Evolutionary conservation across 2,113 vertebrate species (phyloP).

Genomic region (Myrmecophaga tridactyla): DNA sequence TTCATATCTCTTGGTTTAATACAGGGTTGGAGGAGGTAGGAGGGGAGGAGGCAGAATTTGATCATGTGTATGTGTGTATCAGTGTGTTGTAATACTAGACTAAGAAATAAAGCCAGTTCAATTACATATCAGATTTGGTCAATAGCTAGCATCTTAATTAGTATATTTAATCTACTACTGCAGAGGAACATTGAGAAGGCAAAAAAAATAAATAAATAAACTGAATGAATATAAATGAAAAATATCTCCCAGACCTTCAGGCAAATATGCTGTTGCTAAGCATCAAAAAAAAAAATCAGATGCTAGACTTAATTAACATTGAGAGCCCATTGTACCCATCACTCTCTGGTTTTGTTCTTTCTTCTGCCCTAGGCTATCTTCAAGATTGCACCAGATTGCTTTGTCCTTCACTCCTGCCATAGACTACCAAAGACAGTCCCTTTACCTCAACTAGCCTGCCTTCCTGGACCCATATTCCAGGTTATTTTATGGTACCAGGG

Average conservation of each 20-base stretch:
- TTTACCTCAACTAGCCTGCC: not conserved
- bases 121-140: constrained; percentile 25
- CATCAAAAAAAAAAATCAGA: not conserved
- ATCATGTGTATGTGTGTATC: not conserved
- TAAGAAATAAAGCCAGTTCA: constrained; percentile 53
- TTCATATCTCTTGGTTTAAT: not conserved
- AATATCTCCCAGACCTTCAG: not conserved
- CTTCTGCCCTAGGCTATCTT: not conserved
- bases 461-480: not conserved
- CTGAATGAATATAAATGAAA: not conserved
- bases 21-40: not conserved
- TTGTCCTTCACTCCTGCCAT: not conserved
- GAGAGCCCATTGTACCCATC: not conserved
- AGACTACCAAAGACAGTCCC: not conserved
- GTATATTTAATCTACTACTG: not conserved
- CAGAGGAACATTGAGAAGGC: constrained; percentile 43
- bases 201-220: not conserved
- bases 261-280: not conserved
- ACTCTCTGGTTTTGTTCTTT: not conserved
- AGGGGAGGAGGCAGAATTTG: not conserved
- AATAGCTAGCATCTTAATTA: constrained; percentile 51
- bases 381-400: not conserved
- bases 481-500: not conserved
- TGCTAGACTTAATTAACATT: not conserved
- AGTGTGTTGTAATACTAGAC: not conserved